Evolutionary conservation across 37 sponge, comb jelly and placozoan genomes (phyloP).

Genomic region (Spongilla lacustris): DNA sequence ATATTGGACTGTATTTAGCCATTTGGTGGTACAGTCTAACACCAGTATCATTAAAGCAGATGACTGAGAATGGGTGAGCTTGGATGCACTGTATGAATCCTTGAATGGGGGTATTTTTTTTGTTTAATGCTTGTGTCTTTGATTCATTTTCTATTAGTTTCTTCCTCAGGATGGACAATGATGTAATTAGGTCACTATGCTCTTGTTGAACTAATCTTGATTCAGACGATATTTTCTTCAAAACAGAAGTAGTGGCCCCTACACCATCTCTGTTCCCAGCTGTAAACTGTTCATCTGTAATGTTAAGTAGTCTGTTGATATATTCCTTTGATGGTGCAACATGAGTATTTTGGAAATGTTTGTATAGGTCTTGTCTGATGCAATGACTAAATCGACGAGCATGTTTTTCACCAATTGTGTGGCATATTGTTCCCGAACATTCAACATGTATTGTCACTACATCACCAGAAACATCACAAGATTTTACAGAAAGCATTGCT

Average conservation of each 20-base stretch:
- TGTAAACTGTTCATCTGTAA: not conserved
- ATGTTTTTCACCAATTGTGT: not conserved
- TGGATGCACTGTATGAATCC: slow-evolving; percentile 5
- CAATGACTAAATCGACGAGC: not conserved
- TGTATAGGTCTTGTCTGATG: not conserved
- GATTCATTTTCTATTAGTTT: not conserved
- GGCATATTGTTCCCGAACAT: not conserved
- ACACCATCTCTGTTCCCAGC: slow-evolving; percentile 18
- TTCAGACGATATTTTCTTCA: slow-evolving; percentile 6
- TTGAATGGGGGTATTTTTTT: not conserved
- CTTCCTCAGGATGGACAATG: slow-evolving; percentile 5
- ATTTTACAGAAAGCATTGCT: not conserved
- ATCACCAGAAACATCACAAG: not conserved
- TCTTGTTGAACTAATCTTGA: not conserved
- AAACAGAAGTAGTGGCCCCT: not conserved
- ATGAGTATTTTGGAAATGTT: too few relatives aligned
- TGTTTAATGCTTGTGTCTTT: not conserved
- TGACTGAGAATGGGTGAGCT: not conserved
- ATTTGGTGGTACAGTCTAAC: not conserved
- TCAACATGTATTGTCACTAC: not conserved
- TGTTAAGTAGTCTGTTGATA: not conserved
- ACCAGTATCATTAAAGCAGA: slow-evolving; percentile 8
- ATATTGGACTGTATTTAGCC: slow-evolving; percentile 2
- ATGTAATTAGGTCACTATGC: slow-evolving; percentile 5
- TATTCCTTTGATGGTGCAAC: not conserved